Percentiles rank a stretch among this genome's conserved stretches.
phyloP scores from a whole-genome alignment of 2,888 invertebrate species.

The Melolontha melolontha region DNA sequence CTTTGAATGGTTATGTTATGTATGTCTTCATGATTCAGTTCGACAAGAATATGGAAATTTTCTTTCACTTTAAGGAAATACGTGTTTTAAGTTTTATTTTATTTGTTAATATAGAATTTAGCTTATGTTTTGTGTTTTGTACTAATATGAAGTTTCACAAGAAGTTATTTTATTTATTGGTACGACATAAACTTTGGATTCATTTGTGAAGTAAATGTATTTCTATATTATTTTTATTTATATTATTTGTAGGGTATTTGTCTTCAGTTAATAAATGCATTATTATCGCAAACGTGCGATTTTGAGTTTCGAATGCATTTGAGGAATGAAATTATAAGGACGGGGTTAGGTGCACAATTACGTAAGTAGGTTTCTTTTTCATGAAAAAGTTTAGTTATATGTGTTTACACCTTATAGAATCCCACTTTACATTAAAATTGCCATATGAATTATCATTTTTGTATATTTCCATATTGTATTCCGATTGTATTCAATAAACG shows the following conservation, averaged over 20 bases:
- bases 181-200: not conserved
- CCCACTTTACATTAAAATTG: no score
- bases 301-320: slow-evolving; percentile 94
- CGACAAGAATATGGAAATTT: slow-evolving; percentile 15
- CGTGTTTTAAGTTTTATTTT: slow-evolving; percentile 34
- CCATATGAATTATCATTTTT: no score
- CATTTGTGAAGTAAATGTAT: not conserved
- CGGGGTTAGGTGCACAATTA: slow-evolving; percentile 84
- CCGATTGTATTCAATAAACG: no score
- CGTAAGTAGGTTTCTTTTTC: slow-evolving; percentile 68
- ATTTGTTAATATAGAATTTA: slow-evolving; percentile 28
- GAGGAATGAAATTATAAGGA: slow-evolving; percentile 95
- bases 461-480: no score
- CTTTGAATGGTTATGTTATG: slow-evolving; percentile 5
- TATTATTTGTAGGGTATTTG: slow-evolving; percentile 77
- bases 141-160: slow-evolving; percentile 10
- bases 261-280: slow-evolving; percentile 94
- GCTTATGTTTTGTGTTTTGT: slow-evolving; percentile 31
- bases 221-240: slow-evolving; percentile 16
- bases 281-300: slow-evolving; percentile 89
- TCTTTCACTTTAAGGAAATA: slow-evolving; percentile 25
- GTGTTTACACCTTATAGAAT: no score
- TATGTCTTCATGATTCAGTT: slow-evolving; percentile 16
- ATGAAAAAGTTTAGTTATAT: no score
- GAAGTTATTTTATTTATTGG: slow-evolving; percentile 20